Conservation (phyloP, 2,113 vertebrate genomes). For the Corydoras maculifer region DNA sequence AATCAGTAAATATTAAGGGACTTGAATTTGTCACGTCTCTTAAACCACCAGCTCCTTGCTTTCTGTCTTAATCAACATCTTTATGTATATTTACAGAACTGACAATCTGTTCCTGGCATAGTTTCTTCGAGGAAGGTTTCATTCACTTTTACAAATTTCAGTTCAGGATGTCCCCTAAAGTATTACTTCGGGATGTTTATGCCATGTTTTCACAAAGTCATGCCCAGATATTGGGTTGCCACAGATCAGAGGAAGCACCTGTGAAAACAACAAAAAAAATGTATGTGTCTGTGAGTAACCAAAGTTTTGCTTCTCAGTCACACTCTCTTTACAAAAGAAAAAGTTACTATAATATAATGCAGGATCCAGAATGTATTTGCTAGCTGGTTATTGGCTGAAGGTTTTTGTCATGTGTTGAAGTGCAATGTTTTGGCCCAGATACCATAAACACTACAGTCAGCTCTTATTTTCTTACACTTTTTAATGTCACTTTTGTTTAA, state of each 20-base stretch:
- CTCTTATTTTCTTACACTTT: too few species aligned
- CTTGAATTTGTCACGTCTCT: too few species aligned
- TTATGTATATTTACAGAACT: constrained; percentile 56
- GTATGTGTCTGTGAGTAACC: too few species aligned
- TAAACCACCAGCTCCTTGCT: neutral
- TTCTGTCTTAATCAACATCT: constrained; percentile 50
- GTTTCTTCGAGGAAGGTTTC: constrained; percentile 36
- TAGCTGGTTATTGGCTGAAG: too few species aligned
- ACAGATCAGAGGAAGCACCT: constrained; percentile 13
- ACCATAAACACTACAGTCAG: too few species aligned
- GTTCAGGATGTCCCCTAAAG: neutral
- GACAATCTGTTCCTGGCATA: constrained; percentile 43
- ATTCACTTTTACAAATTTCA: constrained; percentile 25
- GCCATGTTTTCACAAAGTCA: constrained; percentile 1
- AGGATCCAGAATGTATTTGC: too few species aligned
- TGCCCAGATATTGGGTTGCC: constrained; percentile 3
- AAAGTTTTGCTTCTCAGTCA: neutral
- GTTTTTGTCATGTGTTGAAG: too few species aligned
- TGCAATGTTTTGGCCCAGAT: too few species aligned
- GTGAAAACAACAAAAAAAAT: constrained; percentile 28
- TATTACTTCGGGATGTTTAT: constrained; percentile 2
- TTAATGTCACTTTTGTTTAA: too few species aligned
- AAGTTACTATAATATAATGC: too few species aligned
- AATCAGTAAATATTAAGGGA: too few species aligned
- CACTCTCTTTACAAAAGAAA: too few species aligned